A percentile compares a stretch with the other conserved stretches of the same genome.
Evolutionary conservation across 2,113 vertebrate genomes (phyloP).

Genomic region (Trichomycterus rosablanca): DNA sequence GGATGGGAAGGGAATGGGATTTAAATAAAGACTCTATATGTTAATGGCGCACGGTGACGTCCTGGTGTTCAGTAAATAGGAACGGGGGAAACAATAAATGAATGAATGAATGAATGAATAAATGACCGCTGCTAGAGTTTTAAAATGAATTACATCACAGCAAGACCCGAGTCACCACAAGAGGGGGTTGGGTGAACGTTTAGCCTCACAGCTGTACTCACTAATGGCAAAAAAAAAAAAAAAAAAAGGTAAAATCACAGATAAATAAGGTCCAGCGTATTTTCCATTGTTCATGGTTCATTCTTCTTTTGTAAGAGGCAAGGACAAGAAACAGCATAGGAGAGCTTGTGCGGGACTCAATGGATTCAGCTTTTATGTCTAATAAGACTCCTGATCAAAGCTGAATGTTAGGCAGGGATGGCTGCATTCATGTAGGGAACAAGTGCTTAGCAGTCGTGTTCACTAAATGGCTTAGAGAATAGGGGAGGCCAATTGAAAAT

Average conservation of each 20-base stretch:
- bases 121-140: slow-evolving; percentile 38
- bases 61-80: slow-evolving; percentile 40
- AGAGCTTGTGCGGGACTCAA: slow-evolving; percentile 47
- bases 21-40: slow-evolving; percentile 71
- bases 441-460: slow-evolving; percentile 61
- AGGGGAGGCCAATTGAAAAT: slow-evolving; percentile 65
- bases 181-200: slow-evolving; percentile 64
- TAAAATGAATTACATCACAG: slow-evolving; percentile 14
- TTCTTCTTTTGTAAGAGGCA: slow-evolving; percentile 49
- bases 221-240: slow-evolving; percentile 33
- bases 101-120: not conserved
- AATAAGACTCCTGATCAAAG: slow-evolving; percentile 70
- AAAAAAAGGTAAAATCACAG: slow-evolving; percentile 42
- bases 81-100: not conserved
- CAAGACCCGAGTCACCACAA: slow-evolving; percentile 61
- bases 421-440: slow-evolving; percentile 41
- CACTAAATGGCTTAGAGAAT: slow-evolving; percentile 64
- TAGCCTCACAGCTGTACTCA: slow-evolving; percentile 23
- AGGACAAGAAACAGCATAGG: slow-evolving; percentile 39
- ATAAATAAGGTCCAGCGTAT: slow-evolving; percentile 46
- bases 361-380: slow-evolving; percentile 63
- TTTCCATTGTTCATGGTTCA: slow-evolving; percentile 44
- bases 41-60: slow-evolving; percentile 58
- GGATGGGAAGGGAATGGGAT: slow-evolving; percentile 62
- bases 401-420: slow-evolving; percentile 59